Evolutionary conservation across 2,888 invertebrate species (phyloP), one percentile per base, ranked within the genome.

Genomic region (Cephonodes hylas): DNA sequence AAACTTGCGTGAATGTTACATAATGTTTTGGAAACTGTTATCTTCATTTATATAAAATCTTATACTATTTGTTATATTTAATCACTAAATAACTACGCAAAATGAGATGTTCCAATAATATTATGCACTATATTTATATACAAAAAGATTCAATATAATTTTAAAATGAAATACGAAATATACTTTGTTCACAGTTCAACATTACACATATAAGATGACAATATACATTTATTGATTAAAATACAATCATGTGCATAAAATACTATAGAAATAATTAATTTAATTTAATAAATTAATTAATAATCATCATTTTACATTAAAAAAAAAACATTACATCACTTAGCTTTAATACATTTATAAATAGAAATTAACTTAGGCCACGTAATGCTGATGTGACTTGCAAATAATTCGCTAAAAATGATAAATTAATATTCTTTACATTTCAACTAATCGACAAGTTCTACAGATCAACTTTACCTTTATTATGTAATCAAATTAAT

Each of bases 91-190:
- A 56, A 27, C 73, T 72, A 74, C 64, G 61, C 68, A 71, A 66
- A 71, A 70, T 71, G 66, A 75, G 72, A 69, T 67, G 42, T 66
- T 65, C n/a, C 38, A 63, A 53, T 64, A 63, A 67, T 44, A 62
- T 60, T 70, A 65, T 63, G 59, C 59, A 65, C 63, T 64, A 68
- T 65, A 65, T 42, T 62, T 68, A 70, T 74, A 72, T 74, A 74
- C 70, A 66, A 67, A 56, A 66, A 64, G 61, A 64, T 64, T 69
- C 58, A 57, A 66, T 58, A 65, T 64, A 65, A 48, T 42, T 56
- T 61, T 42, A 65, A 64, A 64, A 63, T 31, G 60, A 66, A 60
- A 57, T 42, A 42, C 4, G 25, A 62, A 64, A 72, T 64, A 68
- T 66, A 66, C 67, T 63, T 61, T 8, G 20, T 53, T 53, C 27